Conservation (phyloP, 1,140 invertebrate species). For the Pararge aegeria region DNA sequence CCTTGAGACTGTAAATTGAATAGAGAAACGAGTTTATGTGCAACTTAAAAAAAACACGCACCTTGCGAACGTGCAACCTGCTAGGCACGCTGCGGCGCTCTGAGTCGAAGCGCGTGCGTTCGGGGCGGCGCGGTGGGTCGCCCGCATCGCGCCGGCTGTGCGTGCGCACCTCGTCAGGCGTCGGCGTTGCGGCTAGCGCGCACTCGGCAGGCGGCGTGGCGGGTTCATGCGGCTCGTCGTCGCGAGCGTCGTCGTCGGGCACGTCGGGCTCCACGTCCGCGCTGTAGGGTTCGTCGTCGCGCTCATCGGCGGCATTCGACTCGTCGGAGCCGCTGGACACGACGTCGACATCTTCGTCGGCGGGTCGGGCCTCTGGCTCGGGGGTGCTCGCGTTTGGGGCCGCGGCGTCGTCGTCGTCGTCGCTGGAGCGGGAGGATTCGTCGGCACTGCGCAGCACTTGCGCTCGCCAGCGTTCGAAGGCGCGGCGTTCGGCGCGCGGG, state of each 20-base stretch:
- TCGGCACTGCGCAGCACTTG: slow-evolving; percentile 42
- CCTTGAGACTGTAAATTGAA: no score
- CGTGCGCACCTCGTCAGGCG: neutral
- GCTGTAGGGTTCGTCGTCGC: slow-evolving; percentile 30
- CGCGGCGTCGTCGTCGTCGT: slow-evolving; percentile 36
- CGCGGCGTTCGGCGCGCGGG: slow-evolving; percentile 43
- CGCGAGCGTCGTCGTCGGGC: neutral
- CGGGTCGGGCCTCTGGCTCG: slow-evolving; percentile 37
- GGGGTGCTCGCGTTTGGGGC: slow-evolving; percentile 7
- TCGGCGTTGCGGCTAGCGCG: slow-evolving; percentile 9
- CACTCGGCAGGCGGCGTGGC: slow-evolving; percentile 1
- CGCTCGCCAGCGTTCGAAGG: slow-evolving; percentile 53
- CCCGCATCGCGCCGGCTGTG: slow-evolving; percentile 14
- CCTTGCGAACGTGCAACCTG: slow-evolving; percentile 32
- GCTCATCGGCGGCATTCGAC: slow-evolving; percentile 37
- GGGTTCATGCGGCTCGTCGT: slow-evolving; percentile 1
- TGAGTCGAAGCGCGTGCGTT: slow-evolving; percentile 24
- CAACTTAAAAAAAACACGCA: no score
- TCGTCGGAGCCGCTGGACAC: slow-evolving; percentile 39
- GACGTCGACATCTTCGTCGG: slow-evolving; percentile 38
- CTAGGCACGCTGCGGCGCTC: slow-evolving; percentile 21
- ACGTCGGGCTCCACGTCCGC: slow-evolving; percentile 20
- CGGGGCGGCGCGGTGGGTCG: slow-evolving; percentile 19
- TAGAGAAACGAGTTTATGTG: no score
- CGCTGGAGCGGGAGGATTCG: slow-evolving; percentile 46